phyloP scores from a whole-genome alignment of 2,113 vertebrate genomes.

The Poeciliopsis retropinna region DNA sequence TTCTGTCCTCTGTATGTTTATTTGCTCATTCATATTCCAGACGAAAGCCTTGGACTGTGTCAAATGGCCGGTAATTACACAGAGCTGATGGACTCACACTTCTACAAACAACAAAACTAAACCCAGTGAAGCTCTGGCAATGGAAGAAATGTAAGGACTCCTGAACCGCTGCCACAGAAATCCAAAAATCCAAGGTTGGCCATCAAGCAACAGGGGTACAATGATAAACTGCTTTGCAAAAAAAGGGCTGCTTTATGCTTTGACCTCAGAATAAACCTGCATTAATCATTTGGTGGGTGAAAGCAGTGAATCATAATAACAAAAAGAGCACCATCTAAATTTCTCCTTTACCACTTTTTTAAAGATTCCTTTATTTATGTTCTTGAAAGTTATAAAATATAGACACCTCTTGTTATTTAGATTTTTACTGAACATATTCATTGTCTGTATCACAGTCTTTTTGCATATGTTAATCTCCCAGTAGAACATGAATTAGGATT shows the following conservation, averaged over 20 bases:
- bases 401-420: no score
- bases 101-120: slow-evolving; percentile 20
- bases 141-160: slow-evolving; percentile 9
- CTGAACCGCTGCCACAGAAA: slow-evolving; percentile 1
- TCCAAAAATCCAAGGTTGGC: background rate
- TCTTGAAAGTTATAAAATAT: no score
- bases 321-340: background rate
- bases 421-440: no score
- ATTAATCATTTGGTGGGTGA: background rate
- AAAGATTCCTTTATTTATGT: background rate
- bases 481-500: no score
- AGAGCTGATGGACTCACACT: slow-evolving; percentile 30
- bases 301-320: background rate
- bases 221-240: background rate
- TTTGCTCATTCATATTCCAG: slow-evolving; percentile 60
- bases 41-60: slow-evolving; percentile 38
- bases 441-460: no score
- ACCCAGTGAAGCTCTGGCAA: slow-evolving; percentile 10
- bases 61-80: slow-evolving; percentile 55
- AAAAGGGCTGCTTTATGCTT: background rate
- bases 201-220: background rate
- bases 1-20: slow-evolving; percentile 50
- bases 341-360: background rate
- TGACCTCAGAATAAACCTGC: background rate
- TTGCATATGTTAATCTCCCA: no score